Percentiles rank a stretch among this genome's conserved stretches.
These are phyloP conservation scores for Philonicus albiceps DNA, from an alignment of 2,888 invertebrate genomes.

Conservation along the genomic window DNA sequence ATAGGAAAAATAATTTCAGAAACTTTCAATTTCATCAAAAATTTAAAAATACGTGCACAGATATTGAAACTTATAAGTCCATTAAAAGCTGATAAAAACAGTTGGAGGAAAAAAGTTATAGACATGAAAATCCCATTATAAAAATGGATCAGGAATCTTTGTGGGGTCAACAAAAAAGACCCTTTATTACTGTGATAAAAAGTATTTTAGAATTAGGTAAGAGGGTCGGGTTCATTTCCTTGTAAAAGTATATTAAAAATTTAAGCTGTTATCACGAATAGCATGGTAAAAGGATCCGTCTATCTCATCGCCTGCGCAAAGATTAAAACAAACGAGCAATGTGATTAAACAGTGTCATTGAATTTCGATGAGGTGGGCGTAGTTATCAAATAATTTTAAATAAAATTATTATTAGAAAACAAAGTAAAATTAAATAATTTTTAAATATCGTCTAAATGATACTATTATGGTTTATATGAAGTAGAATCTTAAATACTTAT, in stretches of 20 bases:
- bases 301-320: background rate
- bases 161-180: background rate
- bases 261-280: background rate
- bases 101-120: background rate
- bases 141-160: background rate
- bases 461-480: too few species aligned
- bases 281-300: background rate
- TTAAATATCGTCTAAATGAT: too few species aligned
- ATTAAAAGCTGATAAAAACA: background rate
- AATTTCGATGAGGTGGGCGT: background rate
- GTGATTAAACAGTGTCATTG: background rate
- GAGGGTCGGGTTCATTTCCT: background rate
- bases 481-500: background rate
- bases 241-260: background rate
- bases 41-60: background rate
- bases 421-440: too few species aligned
- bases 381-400: background rate
- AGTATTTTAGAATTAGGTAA: background rate
- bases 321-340: background rate
- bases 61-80: background rate
- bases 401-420: too few species aligned
- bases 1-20: too few species aligned
- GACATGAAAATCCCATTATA: slow-evolving; percentile 1
- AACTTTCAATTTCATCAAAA: too few species aligned
- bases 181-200: background rate